Evolutionary conservation across 1,140 invertebrate genomes (phyloP).

Genomic region (Bombus sylvicola): DNA sequence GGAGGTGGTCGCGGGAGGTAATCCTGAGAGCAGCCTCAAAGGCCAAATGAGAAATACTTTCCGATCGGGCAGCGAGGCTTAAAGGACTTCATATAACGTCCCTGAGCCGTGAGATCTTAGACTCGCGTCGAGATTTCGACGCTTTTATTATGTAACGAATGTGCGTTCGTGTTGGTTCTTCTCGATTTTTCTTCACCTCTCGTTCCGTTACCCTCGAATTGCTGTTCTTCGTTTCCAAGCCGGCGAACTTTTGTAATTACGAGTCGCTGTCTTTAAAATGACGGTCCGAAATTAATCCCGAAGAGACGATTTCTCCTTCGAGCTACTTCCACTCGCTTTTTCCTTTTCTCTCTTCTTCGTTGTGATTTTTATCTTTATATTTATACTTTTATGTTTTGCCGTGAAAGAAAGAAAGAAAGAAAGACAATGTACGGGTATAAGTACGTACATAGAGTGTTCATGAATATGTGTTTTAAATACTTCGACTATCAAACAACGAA

Average conservation of each 20-base stretch:
- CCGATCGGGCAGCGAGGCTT: slow-evolving; percentile 73
- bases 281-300: slow-evolving; percentile 35
- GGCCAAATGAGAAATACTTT: slow-evolving; percentile 81
- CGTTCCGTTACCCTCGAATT: too few species aligned
- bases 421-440: too few species aligned
- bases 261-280: slow-evolving; percentile 42
- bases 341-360: not conserved
- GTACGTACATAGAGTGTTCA: too few species aligned
- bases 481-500: too few species aligned
- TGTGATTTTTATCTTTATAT: too few species aligned
- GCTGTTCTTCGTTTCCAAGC: not conserved
- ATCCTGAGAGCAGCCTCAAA: slow-evolving; percentile 76
- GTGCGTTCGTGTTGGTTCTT: slow-evolving; percentile 18
- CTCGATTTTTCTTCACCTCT: slow-evolving; percentile 33
- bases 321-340: not conserved
- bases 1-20: slow-evolving; percentile 57
- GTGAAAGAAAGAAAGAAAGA: too few species aligned
- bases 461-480: too few species aligned
- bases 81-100: slow-evolving; percentile 72
- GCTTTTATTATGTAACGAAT: slow-evolving; percentile 67
- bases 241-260: slow-evolving; percentile 37
- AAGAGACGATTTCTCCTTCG: not conserved
- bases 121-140: slow-evolving; percentile 63
- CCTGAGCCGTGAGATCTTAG: slow-evolving; percentile 62
- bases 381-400: too few species aligned